These are phyloP conservation scores for Eucidaris tribuloides DNA, from an alignment of 35 echinoderm and acorn worm species.

Conservation along the genomic window DNA sequence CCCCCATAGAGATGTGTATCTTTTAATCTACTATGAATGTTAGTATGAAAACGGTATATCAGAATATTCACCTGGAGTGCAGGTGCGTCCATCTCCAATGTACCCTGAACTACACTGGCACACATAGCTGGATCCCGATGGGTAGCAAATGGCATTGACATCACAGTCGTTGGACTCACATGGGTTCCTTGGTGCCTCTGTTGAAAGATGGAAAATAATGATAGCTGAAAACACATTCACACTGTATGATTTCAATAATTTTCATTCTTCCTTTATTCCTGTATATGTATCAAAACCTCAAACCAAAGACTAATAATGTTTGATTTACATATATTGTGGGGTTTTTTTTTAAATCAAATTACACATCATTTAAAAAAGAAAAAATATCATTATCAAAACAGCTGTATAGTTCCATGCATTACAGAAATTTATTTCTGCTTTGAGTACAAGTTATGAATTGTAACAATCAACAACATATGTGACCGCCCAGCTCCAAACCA, in stretches of 20 bases:
- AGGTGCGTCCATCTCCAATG: conserved; percentile 43
- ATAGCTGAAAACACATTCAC: background rate
- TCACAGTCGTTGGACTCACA: conserved; percentile 50
- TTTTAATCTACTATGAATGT: background rate
- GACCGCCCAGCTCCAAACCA: too few relatives aligned
- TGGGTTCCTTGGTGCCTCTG: conserved; percentile 28
- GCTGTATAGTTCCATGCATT: background rate
- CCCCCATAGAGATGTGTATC: background rate
- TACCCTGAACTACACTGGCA: conserved; percentile 48
- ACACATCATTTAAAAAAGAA: background rate
- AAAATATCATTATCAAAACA: too few relatives aligned
- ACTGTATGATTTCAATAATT: background rate
- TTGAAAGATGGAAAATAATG: background rate
- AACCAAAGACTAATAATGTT: background rate
- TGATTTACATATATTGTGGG: background rate
- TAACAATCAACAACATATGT: background rate
- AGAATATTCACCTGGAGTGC: conserved; percentile 38
- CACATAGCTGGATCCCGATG: conserved; percentile 14
- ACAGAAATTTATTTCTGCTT: background rate
- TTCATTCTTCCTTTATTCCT: background rate
- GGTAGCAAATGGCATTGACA: conserved; percentile 33
- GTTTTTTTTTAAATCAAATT: background rate
- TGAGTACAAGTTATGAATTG: background rate
- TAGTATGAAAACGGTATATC: background rate
- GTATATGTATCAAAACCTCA: background rate